Conservation (phyloP, 2,888 invertebrate genomes). For the Cataglyphis altisquamis region DNA sequence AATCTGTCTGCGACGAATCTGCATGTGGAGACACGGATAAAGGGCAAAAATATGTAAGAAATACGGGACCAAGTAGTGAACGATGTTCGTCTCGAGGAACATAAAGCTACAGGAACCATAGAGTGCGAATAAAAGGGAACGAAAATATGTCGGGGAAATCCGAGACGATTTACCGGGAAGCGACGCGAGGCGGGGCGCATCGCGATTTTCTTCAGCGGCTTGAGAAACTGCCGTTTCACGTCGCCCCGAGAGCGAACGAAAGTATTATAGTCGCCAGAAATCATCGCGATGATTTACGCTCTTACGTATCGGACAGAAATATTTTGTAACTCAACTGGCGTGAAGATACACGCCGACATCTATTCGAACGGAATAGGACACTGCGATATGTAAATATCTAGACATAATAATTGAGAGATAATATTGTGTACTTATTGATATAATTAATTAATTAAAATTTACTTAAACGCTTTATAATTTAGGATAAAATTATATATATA, state of each 20-base stretch:
- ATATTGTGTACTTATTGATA: background rate
- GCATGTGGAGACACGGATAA: constrained; percentile 32
- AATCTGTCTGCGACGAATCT: constrained; percentile 45
- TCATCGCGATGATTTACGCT: constrained; percentile 46
- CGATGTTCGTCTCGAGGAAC: constrained; percentile 52
- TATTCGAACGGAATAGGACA: background rate
- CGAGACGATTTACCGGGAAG: constrained; percentile 54
- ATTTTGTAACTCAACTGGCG: constrained; percentile 32
- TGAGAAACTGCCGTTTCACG: constrained; percentile 49
- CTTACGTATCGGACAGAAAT: constrained; percentile 28
- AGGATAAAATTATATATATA: background rate
- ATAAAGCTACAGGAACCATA: constrained; percentile 50
- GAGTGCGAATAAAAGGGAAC: constrained; percentile 50
- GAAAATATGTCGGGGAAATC: constrained; percentile 53
- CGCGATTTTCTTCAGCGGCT: constrained; percentile 45
- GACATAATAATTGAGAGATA: background rate
- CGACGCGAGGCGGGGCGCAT: constrained; percentile 14
- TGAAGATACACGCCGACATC: background rate
- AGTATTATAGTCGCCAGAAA: constrained; percentile 30
- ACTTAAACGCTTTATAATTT: background rate
- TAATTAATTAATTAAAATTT: background rate
- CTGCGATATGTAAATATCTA: background rate
- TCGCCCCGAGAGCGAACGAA: constrained; percentile 36
- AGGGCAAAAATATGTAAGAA: constrained; percentile 52
- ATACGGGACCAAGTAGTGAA: constrained; percentile 46